phyloP scores from a whole-genome alignment of 2,888 invertebrate genomes.

The Zaprionus lineosus region DNA sequence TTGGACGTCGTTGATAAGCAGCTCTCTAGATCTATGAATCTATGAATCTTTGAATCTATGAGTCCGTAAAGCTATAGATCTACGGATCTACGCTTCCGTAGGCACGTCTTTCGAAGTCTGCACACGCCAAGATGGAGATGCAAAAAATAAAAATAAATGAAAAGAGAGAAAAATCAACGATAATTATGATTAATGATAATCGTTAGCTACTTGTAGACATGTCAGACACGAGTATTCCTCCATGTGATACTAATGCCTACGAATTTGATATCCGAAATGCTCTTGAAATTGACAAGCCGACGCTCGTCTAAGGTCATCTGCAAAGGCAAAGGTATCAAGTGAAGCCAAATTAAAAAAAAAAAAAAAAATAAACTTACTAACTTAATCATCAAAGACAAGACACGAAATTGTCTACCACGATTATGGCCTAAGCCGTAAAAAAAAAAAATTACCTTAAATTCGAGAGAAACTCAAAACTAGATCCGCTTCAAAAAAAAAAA shows the following conservation, averaged over 20 bases:
- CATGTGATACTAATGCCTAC: conserved; percentile 21
- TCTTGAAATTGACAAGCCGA: conserved; percentile 25
- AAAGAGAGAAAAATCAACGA: background rate
- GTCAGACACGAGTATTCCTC: conserved; percentile 6
- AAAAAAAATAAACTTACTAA: too few species aligned
- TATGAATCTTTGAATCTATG: too few species aligned
- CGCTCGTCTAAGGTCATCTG: conserved; percentile 45
- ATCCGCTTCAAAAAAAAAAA: too few species aligned
- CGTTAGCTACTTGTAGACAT: conserved; percentile 11
- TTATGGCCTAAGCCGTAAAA: too few species aligned
- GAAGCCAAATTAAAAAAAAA: background rate
- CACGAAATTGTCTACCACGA: too few species aligned
- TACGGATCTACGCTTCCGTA: conserved; percentile 44
- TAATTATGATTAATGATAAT: conserved; percentile 37
- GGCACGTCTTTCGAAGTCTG: conserved; percentile 30
- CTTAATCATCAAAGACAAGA: too few species aligned
- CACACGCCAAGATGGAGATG: background rate
- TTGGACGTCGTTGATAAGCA: conserved; percentile 6
- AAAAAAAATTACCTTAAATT: too few species aligned
- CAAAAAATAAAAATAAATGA: background rate
- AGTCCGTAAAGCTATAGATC: conserved; percentile 4
- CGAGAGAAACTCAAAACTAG: too few species aligned
- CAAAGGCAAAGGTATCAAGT: conserved; percentile 12
- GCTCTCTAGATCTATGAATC: too few species aligned
- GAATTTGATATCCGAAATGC: conserved; percentile 18